phyloP scores from a whole-genome alignment of 2,888 invertebrate genomes.

The Acrobasis repandana region DNA sequence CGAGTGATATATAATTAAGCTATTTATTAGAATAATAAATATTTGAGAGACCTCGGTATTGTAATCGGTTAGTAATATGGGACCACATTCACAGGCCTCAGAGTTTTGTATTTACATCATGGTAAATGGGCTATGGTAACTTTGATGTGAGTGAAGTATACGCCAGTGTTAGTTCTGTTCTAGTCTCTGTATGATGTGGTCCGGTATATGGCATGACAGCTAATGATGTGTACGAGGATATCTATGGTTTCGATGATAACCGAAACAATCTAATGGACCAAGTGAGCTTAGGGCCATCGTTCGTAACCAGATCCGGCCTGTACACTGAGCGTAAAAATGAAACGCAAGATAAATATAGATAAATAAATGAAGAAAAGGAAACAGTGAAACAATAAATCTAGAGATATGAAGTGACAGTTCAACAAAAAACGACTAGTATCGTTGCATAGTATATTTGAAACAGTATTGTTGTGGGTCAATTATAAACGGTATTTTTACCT shows the following conservation, averaged over 20 bases:
- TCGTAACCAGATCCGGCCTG: constrained; percentile 49
- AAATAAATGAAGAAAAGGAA: constrained; percentile 64
- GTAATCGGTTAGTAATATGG: constrained; percentile 62
- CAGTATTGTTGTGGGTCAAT: constrained; percentile 78
- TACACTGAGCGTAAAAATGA: constrained; percentile 73
- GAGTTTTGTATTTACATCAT: constrained; percentile 65
- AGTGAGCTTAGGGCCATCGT: constrained; percentile 43
- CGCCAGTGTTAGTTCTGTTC: constrained; percentile 75
- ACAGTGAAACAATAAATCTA: constrained; percentile 72
- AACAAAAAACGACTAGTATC: constrained; percentile 76
- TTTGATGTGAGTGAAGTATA: constrained; percentile 79
- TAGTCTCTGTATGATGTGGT: constrained; percentile 73
- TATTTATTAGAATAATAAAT: neutral
- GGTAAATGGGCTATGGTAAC: constrained; percentile 73
- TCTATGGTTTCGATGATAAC: constrained; percentile 46
- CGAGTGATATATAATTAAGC: constrained; percentile 29
- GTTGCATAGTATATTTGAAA: constrained; percentile 79
- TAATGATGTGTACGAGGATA: constrained; percentile 65
- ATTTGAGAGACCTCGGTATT: constrained; percentile 23
- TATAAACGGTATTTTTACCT: constrained; percentile 84
- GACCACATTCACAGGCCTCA: constrained; percentile 75
- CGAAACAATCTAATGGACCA: constrained; percentile 49
- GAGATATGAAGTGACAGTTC: constrained; percentile 76
- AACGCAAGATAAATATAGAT: constrained; percentile 59
- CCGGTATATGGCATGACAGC: constrained; percentile 70